Evolutionary conservation across 2,888 invertebrate genomes (phyloP), one percentile per base, ranked within the genome.

Genomic region (Axea sp.): DNA sequence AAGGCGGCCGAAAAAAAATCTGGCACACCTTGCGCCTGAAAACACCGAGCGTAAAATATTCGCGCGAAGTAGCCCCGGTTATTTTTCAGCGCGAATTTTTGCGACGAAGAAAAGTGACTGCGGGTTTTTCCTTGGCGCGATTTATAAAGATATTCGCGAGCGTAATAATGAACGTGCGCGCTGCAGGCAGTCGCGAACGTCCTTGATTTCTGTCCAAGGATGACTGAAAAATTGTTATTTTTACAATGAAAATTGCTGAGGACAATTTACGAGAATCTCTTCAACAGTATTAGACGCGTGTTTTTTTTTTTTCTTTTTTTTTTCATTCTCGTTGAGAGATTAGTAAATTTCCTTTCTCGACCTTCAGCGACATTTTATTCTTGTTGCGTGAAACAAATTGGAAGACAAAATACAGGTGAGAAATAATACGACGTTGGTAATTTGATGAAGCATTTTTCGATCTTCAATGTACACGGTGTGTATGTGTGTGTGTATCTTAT

Each of bases 1-100:
- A 69, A 51, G 68, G 59, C 51, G 43, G 26, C 43, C 24, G 22
- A 68, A 68, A 68, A 68, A 69, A 49, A 26, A 68, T 37, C 22
- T 37, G 53, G 45, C 60, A 41, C 68, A 31, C 68, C 60, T 53
- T 33, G 30, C 22, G 28, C 6, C 47, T 39, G 57, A 57, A 68
- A 59, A 59, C 51, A 39, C 14, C 11, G 24, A 43, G 47, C 19
- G 53, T 45, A 30, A 53, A 51, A 53, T 41, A 31, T 45, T 35
- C 26, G 37, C 15, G 35, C 47, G 28, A 41, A 41, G n/a, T 12
- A 22, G 47, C 19, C 39, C 22, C 35, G 47, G 43, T 7, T 15
- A 57, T 47, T 67, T 65, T 67, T 57, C 68, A 22, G 22, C 35
- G 43, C 15, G 3, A 2, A 15, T 19, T 69, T 69, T 60, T 41